Base-by-base conservation (phyloP, 2,888 invertebrate genomes). In the Polyommatus iphigenia region DNA sequence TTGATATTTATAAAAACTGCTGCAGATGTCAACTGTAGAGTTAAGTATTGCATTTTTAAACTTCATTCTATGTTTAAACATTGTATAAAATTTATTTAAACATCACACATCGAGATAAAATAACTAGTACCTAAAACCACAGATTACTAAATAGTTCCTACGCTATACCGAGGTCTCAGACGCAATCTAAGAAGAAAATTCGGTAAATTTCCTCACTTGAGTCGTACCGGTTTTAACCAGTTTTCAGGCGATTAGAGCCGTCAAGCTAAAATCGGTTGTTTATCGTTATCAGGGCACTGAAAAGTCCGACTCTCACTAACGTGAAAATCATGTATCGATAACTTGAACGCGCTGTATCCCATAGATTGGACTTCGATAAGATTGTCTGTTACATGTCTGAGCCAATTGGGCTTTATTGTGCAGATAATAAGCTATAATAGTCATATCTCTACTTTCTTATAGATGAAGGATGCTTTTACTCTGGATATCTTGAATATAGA, bases 341-440 rank as follows among this genome's bases (percentile, higher is more conserved):
- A 62, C 15, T 77, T 36, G 62, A 76, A 76, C 32, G 36, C 24
- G 67, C 6, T 75, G 18, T 54, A 18, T 24, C 54, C 46, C 46
- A 29, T 67, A 77, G 62, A 77, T 76, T 67, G 67, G 67, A 46
- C 67, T 1, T n/a, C 10, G 77, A 77, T 77, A 77, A 77, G 77
- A 77, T 77, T 72, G 77, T 78, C 77, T 78, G 72, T 24, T 18
- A 71, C 73, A 78, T 73, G 77, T 78, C 77, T 78, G 59, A 54
- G 59, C 41, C 24, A 20, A 73, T 73, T 54, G 29, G 15, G 50
- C 54, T 54, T 75, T 75, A 54, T 75, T 73, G 46, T 73, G 3
- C 18, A 29, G 15, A 75, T 75, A 54, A 75, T 20, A 24, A n/a
- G 24, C 20, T n/a, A 41, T 75, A 73, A 20, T 24, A 13, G 54